Conservation (phyloP, 2,113 vertebrate genomes). For the Malurus alboscapulatus region DNA sequence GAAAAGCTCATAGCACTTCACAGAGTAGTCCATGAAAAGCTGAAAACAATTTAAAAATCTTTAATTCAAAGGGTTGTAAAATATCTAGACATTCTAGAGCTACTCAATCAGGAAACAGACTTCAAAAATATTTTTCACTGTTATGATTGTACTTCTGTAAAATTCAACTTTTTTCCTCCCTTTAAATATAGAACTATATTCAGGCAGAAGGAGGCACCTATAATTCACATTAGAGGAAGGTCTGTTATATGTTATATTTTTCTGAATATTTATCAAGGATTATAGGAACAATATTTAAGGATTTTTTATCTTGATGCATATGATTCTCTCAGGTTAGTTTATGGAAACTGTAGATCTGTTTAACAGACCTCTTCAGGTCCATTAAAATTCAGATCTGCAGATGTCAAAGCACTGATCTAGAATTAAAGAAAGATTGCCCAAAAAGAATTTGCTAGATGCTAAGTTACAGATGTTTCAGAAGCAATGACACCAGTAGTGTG, state of each 20-base stretch:
- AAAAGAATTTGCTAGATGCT: not conserved
- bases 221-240: not conserved
- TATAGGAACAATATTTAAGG: not conserved
- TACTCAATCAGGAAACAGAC: not conserved
- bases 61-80: not conserved
- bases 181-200: not conserved
- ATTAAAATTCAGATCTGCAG: not conserved
- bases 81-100: not conserved
- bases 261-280: not conserved
- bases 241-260: not conserved
- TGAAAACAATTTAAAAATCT: constrained; percentile 55
- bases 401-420: not conserved
- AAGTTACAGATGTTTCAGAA: not conserved
- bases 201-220: not conserved
- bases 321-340: not conserved
- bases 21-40: constrained; percentile 85
- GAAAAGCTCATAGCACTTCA: constrained; percentile 87
- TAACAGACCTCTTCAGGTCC: not conserved
- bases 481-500: not conserved
- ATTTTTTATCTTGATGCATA: not conserved
- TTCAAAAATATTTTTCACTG: not conserved
- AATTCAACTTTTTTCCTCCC: not conserved
- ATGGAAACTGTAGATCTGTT: not conserved
- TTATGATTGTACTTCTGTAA: not conserved
- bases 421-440: not conserved